Base-by-base conservation (phyloP, 2,797 vertebrate species). In the Typhlichthys subterraneus region DNA sequence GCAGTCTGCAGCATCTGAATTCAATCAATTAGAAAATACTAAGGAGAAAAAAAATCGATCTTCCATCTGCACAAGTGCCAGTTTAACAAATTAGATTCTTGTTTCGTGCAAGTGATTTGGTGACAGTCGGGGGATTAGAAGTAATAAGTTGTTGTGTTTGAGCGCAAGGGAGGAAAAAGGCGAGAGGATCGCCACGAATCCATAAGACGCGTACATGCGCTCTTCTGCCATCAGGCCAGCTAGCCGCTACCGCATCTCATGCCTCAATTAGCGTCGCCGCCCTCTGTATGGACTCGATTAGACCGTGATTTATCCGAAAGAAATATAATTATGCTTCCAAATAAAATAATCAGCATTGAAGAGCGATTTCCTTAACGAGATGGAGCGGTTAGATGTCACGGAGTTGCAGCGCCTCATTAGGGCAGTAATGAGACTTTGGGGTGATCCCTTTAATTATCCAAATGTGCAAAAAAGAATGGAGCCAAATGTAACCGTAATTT, bases 321-420 rank as follows among this genome's bases (percentile, higher is more conserved):
- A 96, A 97, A 97, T 96, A 97, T 97, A 97, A 99, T 99, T 98
- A 98, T 95, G 93, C 92, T 92, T 93, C 94, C 95, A 97, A 99
- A 99, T 97, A 97, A 97, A 97, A 99, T 99, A 98, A 99, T 98
- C 96, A 97, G 95, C 96, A 96, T 96, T 97, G 96, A 96, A 96
- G 96, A 96, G 96, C 94, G 94, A 97, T 98, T 97, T 96, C 94
- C 95, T 95, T 98, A 97, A 98, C 96, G 94, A 98, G 95, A 95
- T 91, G 92, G 94, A 96, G 96, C 94, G 77, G 94, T 91, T 94
- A 90, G 94, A 94, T 94, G 95, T 96, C 96, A 98, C 96, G 95
- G 92, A 95, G 94, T 91, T 92, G 94, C 95, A 94, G 94, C 94
- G 95, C 93, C 95, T 96, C 95, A 97, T 98, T 96, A 99, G 87